Evolutionary conservation across 2,113 vertebrate species (phyloP), one percentile per base, ranked within the genome.

Genomic region (Etheostoma cragini): DNA sequence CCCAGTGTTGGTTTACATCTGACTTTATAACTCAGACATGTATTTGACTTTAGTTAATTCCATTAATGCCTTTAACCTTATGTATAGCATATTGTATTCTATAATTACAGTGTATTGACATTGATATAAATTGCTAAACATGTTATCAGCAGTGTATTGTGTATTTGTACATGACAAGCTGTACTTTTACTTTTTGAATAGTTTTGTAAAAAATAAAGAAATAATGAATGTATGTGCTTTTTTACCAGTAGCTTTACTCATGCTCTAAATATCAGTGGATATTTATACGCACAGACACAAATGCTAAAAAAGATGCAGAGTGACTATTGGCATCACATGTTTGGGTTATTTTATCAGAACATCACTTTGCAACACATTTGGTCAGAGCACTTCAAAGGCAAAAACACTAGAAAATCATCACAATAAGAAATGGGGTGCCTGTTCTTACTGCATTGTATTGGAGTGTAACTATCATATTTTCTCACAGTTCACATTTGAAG

Each of bases 401-500:
- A 57, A 5, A n/a, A 47, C 21, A 52, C 24, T 8, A n/a, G 21
- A 65, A 64, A 46, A 46, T n/a, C 46, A 17, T 54, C 26, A 14
- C 21, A 46, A 22, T 13, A 33, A 58, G 42, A 61, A 56, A 16
- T 6, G 6, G 1, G 30, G 6, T 0, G 8, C 8, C 21, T 49
- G 16, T 16, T 30, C 72, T 42, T 14, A 13, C 16, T 71, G 30
- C 8, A 45, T 10, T 79, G 26, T 50, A 1, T 62, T 45, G 16
- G 3, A 53, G 22, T 72, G 50, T 53, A 69, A 49, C 11, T 21
- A 26, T 6, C 49, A 65, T 24, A 30, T 52, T 70, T 26, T 56
- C 22, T 75, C 57, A 52, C 15, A 63, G 42, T 57, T 68, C 47
- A 52, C 6, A 64, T 73, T 68, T 57, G 15, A 75, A 74, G 30